Percentiles rank a stretch among this genome's conserved stretches.
Evolutionary conservation across 1,140 invertebrate genomes (phyloP).

Genomic region (Argopecten irradians): DNA sequence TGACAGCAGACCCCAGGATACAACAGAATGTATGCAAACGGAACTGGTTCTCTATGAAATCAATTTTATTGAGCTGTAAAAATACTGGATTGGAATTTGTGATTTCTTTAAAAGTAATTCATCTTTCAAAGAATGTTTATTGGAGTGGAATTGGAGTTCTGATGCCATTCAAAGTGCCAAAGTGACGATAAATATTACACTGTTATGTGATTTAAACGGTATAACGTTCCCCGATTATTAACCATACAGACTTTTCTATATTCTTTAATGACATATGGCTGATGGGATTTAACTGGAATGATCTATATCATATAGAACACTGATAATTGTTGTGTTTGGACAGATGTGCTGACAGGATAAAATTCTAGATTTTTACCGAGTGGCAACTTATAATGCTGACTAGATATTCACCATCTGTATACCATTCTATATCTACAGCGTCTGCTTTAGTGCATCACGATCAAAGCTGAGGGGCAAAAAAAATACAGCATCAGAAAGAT

Average conservation of each 20-base stretch:
- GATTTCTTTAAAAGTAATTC: not conserved
- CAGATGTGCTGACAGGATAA: not conserved
- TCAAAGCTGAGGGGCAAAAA: too few species aligned
- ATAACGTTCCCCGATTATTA: not conserved
- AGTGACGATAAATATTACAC: not conserved
- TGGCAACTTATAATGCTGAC: not conserved
- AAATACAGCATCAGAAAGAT: too few species aligned
- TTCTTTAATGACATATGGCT: not conserved
- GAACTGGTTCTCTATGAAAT: not conserved
- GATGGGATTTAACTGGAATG: not conserved
- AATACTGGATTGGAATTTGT: conserved; percentile 2
- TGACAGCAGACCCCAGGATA: not conserved
- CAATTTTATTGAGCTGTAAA: not conserved
- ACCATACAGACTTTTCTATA: not conserved
- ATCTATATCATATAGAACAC: not conserved
- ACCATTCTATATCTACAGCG: not conserved
- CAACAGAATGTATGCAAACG: not conserved
- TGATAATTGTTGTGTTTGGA: not conserved
- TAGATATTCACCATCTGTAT: not conserved
- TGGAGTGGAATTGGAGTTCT: not conserved
- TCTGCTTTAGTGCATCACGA: too few species aligned
- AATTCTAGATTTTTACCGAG: not conserved
- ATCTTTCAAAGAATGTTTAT: not conserved
- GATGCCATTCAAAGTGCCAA: not conserved
- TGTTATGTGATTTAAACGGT: not conserved